Evolutionary conservation across 1,140 invertebrate species (phyloP), one percentile per base, ranked within the genome.

Genomic region (Pentalonia nigronervosa): DNA sequence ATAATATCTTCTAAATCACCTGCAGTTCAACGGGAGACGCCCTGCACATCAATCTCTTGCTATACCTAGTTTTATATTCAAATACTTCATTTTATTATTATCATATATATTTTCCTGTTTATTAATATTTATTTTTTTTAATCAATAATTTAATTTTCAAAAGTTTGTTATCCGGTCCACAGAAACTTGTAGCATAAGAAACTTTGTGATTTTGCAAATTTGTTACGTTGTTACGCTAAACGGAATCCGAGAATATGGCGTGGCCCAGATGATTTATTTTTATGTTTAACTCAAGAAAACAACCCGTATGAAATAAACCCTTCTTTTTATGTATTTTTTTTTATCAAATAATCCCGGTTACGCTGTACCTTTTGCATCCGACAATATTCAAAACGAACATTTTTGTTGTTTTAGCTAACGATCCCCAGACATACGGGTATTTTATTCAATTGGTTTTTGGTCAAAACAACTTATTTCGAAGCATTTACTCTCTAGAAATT

Each of bases 241-340:
- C 56, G 56, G 67, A 90, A 67, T 60, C 36, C 34, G 23, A 67
- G 11, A 56, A 21, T 41, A 60, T 41, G 36, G 14, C 25, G 91
- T 45, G 23, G 4, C 81, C 34, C 91, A 86, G 91, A 93, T 67
- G 81, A 84, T 93, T 86, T 53, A 84, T 93, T 93, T 93, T 83
- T 56, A 86, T 93, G 91, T 93, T 93, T 93, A 91, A 91, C 90
- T 91, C 17, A n/a, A 83, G 48, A 84, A 84, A 93, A 84, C 91
- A 83, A 84, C 91, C 91, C 91, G 76, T 93, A 93, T 93, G 47
- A 36, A 92, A 92, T 67, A 90, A 83, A 92, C 76, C 67, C 21
- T 34, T 25, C 34, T 83, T 50, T 84, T 83, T 81, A 21, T 81
- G 25, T 91, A 34, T 91, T 91, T 34, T 30, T 81, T 53, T 86